A percentile compares a stretch with the other conserved stretches of the same genome.
Conservation (phyloP, 2,797 vertebrate species). For the Orientallactaga sibirica region DNA sequence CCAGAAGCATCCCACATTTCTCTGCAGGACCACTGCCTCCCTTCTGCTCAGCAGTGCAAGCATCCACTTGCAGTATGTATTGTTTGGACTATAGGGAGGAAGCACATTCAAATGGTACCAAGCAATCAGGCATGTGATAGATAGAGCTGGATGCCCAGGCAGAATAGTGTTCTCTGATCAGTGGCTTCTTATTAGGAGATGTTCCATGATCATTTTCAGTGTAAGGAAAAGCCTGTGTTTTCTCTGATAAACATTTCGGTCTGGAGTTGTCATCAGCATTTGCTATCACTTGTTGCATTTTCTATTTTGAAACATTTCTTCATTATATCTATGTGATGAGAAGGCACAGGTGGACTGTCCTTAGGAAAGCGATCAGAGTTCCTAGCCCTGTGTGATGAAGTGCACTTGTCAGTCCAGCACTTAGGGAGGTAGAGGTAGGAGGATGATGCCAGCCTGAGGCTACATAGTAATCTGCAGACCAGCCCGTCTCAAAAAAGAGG, state of each 20-base stretch:
- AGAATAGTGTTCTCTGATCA: conserved; percentile 28
- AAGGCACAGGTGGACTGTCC: not conserved
- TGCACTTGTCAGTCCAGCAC: not conserved
- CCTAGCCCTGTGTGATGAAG: not conserved
- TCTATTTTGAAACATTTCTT: conserved; percentile 30
- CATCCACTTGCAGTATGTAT: not conserved
- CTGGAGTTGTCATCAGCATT: not conserved
- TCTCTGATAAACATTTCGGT: conserved; percentile 6
- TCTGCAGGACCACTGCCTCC: not conserved
- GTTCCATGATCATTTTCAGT: not conserved
- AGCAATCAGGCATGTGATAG: not conserved
- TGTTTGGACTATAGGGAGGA: not conserved
- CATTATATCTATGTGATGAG: not conserved
- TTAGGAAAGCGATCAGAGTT: not conserved
- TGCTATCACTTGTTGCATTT: not conserved
- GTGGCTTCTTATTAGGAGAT: conserved; percentile 1
- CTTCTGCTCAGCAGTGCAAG: not conserved
- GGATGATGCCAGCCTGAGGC: not conserved
- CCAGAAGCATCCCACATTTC: not conserved
- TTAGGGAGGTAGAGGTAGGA: not conserved
- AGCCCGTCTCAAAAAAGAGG: not conserved
- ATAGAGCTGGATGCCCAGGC: not conserved
- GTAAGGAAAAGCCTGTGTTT: not conserved
- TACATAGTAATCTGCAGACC: not conserved
- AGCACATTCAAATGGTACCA: not conserved